Evolutionary conservation across 2,888 invertebrate species (phyloP).

Genomic region (Agapetus fuscipes): DNA sequence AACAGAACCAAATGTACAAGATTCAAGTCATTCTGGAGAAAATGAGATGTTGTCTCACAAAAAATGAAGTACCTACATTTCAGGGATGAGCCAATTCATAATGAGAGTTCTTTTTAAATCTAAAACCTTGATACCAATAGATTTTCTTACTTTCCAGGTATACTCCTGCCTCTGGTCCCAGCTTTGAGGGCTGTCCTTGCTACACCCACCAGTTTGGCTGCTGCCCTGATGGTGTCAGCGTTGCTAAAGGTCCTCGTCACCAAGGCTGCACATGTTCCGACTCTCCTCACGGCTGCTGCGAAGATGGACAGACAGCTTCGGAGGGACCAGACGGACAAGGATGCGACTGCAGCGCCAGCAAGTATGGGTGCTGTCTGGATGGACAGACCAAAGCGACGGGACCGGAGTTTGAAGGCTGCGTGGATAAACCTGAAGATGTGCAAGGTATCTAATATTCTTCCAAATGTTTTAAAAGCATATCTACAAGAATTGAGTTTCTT

Average conservation of each 20-base stretch:
- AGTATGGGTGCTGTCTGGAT: conserved; percentile 81
- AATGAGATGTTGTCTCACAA: too few species aligned
- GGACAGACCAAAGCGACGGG: conserved; percentile 70
- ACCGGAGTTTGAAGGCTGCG: conserved; percentile 76
- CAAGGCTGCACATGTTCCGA: conserved; percentile 70
- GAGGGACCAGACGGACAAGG: conserved; percentile 65
- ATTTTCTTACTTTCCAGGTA: conserved; percentile 29
- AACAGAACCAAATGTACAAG: too few species aligned
- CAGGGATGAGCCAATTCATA: too few species aligned
- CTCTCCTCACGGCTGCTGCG: conserved; percentile 73
- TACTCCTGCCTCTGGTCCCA: conserved; percentile 66
- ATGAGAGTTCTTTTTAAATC: not conserved
- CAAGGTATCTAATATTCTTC: not conserved
- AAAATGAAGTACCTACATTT: too few species aligned
- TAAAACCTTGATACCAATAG: not conserved
- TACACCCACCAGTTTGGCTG: conserved; percentile 84
- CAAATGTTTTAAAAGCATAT: not conserved
- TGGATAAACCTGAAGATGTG: conserved; percentile 37
- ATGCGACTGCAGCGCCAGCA: conserved; percentile 71
- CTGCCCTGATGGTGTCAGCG: conserved; percentile 72
- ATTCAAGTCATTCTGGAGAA: too few species aligned
- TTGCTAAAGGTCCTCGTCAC: conserved; percentile 54
- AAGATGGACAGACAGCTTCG: conserved; percentile 73
- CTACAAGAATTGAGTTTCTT: too few species aligned
- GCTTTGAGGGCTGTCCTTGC: conserved; percentile 75